Evolutionary conservation across 2,797 vertebrate species (phyloP).

Genomic region (Ficedula albicollis): DNA sequence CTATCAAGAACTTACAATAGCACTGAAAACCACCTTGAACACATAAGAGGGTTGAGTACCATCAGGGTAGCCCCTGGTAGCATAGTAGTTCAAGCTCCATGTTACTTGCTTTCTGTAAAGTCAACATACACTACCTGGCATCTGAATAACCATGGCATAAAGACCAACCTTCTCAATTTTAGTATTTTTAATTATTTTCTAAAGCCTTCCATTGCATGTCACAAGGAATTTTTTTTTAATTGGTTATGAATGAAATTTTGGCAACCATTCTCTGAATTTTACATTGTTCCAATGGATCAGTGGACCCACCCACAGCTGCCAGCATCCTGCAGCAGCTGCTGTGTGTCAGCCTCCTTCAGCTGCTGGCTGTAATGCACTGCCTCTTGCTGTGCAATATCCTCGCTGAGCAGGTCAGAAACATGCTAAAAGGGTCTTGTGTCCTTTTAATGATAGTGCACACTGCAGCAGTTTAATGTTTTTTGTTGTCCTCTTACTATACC

Average conservation of each 20-base stretch:
- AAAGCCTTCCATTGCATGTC: not conserved
- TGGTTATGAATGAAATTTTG: not conserved
- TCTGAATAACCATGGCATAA: not conserved
- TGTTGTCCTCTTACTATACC: not conserved
- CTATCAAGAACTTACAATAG: not conserved
- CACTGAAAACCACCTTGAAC: not conserved
- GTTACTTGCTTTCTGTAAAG: not conserved
- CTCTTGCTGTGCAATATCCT: not conserved
- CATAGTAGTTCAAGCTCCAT: not conserved
- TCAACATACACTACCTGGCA: not conserved
- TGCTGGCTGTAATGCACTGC: not conserved
- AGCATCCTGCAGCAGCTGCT: not conserved
- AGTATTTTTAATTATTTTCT: not conserved
- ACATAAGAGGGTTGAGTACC: not conserved
- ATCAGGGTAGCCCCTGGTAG: not conserved
- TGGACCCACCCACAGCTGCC: fast-evolving
- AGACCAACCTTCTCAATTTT: not conserved
- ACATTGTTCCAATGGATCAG: not conserved
- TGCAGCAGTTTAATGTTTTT: not conserved
- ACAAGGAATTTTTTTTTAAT: fast-evolving
- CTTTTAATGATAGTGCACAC: fast-evolving
- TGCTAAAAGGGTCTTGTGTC: not conserved
- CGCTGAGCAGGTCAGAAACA: not conserved
- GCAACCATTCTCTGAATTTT: not conserved
- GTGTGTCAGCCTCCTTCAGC: not conserved